phyloP scores from a whole-genome alignment of 2,113 vertebrate species.

The Marcusenius ussheri region DNA sequence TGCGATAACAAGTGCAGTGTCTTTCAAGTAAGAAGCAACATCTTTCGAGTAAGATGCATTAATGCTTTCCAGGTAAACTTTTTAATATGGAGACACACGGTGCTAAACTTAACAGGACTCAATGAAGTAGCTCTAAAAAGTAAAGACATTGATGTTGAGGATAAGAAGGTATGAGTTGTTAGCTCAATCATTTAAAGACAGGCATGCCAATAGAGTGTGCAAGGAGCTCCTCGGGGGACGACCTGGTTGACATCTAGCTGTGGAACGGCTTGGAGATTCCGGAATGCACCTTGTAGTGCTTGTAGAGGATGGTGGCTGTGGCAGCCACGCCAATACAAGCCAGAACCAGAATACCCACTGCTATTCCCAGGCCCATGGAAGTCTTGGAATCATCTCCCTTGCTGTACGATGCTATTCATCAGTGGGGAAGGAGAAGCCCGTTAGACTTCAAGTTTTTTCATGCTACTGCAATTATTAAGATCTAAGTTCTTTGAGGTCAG shows the following conservation, averaged over 20 bases:
- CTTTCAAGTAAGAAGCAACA: not conserved
- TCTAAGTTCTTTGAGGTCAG: not conserved
- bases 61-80: constrained; percentile 9
- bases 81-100: constrained; percentile 8
- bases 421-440: constrained; percentile 19
- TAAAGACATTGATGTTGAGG: not conserved
- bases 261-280: constrained; percentile 12
- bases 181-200: not conserved
- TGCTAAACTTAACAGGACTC: not conserved
- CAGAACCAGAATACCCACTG: constrained; percentile 54
- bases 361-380: constrained; percentile 42
- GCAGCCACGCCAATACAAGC: constrained; percentile 39
- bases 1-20: not conserved
- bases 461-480: not conserved
- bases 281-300: constrained; percentile 31
- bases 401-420: constrained; percentile 39
- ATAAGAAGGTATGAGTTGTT: not conserved
- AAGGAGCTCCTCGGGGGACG: not conserved
- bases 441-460: not conserved
- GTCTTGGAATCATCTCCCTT: constrained; percentile 26
- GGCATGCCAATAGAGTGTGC: not conserved
- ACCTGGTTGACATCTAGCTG: constrained; percentile 1
- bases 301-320: constrained; percentile 51
- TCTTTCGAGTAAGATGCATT: constrained; percentile 6
- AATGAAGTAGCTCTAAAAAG: not conserved